These are phyloP conservation scores for Hermatobates lingyangjiaoensis DNA, from an alignment of 1,140 invertebrate species.

Conservation along the genomic window DNA sequence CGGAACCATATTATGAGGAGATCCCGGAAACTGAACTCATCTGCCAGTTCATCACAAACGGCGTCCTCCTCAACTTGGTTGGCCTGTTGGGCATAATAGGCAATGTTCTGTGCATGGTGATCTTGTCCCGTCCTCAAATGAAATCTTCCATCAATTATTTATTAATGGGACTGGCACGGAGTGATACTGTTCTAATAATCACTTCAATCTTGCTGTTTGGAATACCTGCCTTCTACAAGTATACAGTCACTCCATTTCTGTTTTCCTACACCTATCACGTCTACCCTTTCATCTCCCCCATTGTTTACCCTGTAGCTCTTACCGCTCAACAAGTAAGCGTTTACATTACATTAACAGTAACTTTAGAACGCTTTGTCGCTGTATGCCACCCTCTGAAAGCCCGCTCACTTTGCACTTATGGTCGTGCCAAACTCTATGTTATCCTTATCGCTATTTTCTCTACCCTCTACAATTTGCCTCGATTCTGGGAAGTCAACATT, in stretches of 20 bases:
- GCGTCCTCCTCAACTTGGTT: slow-evolving; percentile 61
- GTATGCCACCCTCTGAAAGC: slow-evolving; percentile 85
- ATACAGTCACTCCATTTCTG: slow-evolving; percentile 50
- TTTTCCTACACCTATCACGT: slow-evolving; percentile 60
- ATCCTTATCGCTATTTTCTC: slow-evolving; percentile 63
- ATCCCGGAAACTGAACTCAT: no score
- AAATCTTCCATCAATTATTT: slow-evolving; percentile 84
- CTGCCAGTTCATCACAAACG: slow-evolving; percentile 67
- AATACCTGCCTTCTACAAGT: slow-evolving; percentile 61
- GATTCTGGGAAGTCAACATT: slow-evolving; percentile 30
- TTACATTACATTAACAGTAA: slow-evolving; percentile 87
- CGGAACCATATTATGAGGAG: no score
- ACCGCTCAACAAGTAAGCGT: slow-evolving; percentile 83
- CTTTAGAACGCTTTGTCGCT: slow-evolving; percentile 86
- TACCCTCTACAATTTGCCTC: slow-evolving; percentile 68
- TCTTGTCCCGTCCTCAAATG: slow-evolving; percentile 81
- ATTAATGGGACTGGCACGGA: slow-evolving; percentile 72
- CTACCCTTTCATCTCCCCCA: slow-evolving; percentile 59
- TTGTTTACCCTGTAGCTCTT: slow-evolving; percentile 69
- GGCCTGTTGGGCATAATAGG: slow-evolving; percentile 71
- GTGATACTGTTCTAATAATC: slow-evolving; percentile 74
- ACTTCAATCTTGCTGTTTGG: slow-evolving; percentile 75
- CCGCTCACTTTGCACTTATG: slow-evolving; percentile 72
- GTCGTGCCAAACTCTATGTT: slow-evolving; percentile 68
- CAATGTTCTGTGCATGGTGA: slow-evolving; percentile 73